Percentiles rank a stretch among this genome's conserved stretches.
Conservation (phyloP, 2,797 vertebrate species). For the Tokudaia tokunoshimensis region DNA sequence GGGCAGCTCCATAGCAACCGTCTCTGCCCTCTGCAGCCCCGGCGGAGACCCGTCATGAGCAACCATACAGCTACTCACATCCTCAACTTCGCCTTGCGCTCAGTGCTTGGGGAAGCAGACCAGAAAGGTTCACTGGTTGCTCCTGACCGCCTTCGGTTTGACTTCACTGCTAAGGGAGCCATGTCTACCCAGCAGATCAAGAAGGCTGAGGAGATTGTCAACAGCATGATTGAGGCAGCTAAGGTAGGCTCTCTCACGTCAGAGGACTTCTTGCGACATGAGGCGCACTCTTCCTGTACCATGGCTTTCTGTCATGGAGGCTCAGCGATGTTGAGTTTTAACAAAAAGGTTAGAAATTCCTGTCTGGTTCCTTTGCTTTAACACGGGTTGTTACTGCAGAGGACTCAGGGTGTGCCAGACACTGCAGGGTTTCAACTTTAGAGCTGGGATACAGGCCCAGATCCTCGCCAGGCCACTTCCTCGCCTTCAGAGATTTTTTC, state of each 20-base stretch:
- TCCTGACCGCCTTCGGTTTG: conserved; percentile 95
- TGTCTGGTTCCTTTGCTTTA: not conserved
- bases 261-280: not conserved
- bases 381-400: not conserved
- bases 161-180: conserved; percentile 98
- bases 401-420: not conserved
- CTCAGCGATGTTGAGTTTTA: not conserved
- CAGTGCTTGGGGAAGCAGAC: conserved; percentile 96
- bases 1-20: not conserved
- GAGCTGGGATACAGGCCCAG: not conserved
- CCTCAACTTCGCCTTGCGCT: conserved; percentile 96
- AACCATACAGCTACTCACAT: conserved; percentile 99
- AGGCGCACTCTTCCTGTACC: not conserved
- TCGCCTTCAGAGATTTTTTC: not conserved
- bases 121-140: conserved; percentile 97
- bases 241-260: conserved; percentile 89
- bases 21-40: conserved; percentile 88
- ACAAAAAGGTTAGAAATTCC: not conserved
- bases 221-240: conserved; percentile 93
- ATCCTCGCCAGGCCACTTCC: not conserved
- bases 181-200: conserved; percentile 94
- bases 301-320: not conserved
- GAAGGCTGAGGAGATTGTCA: conserved; percentile 93
- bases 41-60: conserved; percentile 96
- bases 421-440: not conserved